Evolutionary conservation across 1,140 invertebrate species (phyloP).

Genomic region (Aphelenchoides besseyi): DNA sequence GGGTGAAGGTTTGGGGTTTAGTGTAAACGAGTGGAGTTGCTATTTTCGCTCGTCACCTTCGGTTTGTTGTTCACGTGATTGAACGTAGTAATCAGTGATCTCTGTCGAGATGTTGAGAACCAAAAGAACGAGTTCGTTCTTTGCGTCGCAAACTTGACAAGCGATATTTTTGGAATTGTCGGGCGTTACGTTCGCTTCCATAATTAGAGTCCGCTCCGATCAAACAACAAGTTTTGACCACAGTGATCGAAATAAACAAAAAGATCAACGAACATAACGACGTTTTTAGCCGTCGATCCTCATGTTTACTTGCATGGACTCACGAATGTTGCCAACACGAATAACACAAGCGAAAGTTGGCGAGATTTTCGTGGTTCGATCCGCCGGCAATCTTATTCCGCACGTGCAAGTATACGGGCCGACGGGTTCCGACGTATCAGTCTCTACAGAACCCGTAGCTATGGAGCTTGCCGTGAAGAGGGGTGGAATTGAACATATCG

Average conservation of each 20-base stretch:
- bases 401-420: conserved; percentile 64
- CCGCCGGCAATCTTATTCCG: conserved; percentile 85
- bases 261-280: not conserved
- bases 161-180: not conserved
- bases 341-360: conserved; percentile 89
- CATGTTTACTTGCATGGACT: conserved; percentile 93
- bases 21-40: no score
- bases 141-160: not conserved
- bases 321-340: conserved; percentile 85
- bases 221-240: not conserved
- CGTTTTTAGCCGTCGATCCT: conserved; percentile 79
- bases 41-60: no score
- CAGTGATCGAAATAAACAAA: not conserved
- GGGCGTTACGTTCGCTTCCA: not conserved
- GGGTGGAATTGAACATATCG: conserved; percentile 84
- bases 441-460: conserved; percentile 81
- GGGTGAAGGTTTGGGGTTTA: no score
- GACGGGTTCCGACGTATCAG: conserved; percentile 7
- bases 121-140: not conserved
- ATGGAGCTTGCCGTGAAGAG: conserved; percentile 84
- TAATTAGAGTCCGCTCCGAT: not conserved
- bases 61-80: not conserved
- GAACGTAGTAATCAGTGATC: not conserved
- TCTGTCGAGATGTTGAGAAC: not conserved
- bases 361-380: conserved; percentile 90